Percentiles rank a stretch among this genome's conserved stretches.
Conservation (phyloP, 2,797 vertebrate species). For the Myiotriccus ornatus region DNA sequence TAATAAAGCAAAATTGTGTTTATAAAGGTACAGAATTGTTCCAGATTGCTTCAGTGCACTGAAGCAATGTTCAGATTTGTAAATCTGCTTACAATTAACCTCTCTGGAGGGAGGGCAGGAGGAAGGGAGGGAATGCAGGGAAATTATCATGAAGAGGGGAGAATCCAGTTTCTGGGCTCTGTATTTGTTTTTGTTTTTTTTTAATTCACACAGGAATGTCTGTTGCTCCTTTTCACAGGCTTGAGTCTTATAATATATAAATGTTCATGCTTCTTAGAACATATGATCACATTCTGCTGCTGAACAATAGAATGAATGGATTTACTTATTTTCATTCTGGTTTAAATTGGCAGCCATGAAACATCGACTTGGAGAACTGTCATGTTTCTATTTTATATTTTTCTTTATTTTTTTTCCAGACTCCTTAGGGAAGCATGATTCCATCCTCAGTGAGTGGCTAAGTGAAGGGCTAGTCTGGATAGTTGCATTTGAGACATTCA, state of each 20-base stretch:
- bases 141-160: slow-evolving; percentile 4
- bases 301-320: not conserved
- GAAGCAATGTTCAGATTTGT: slow-evolving; percentile 5
- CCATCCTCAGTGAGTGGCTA: not conserved
- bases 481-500: not conserved
- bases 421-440: not conserved
- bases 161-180: slow-evolving; percentile 19
- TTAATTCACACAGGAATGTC: not conserved
- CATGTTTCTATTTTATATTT: not conserved
- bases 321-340: slow-evolving; percentile 23
- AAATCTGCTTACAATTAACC: slow-evolving; percentile 57
- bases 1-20: not conserved
- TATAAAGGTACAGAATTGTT: slow-evolving; percentile 1
- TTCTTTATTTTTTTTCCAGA: not conserved
- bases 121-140: not conserved
- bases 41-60: slow-evolving; percentile 20
- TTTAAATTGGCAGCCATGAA: slow-evolving; percentile 12
- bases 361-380: not conserved
- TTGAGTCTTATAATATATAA: not conserved
- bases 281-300: slow-evolving; percentile 5
- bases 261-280: not conserved
- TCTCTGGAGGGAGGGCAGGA: not conserved
- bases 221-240: not conserved
- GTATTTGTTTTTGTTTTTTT: not conserved
- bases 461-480: not conserved